Evolutionary conservation across 2,797 vertebrate species (phyloP), one percentile per base, ranked within the genome.

Genomic region (Ptychobarbus kaznakovi): DNA sequence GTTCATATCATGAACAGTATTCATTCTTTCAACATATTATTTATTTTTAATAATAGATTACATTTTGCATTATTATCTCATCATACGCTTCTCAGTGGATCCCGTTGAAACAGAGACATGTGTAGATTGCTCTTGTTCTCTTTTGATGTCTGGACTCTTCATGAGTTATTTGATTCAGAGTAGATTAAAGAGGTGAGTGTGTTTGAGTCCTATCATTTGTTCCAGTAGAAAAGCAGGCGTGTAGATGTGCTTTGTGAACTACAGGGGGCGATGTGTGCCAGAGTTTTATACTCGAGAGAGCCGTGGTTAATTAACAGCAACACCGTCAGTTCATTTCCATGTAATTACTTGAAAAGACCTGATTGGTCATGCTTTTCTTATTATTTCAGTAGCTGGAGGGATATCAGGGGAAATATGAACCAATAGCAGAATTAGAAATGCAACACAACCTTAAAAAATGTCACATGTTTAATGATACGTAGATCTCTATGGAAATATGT

Each of bases 251-350:
- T 35, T 69, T 68, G 16, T 84, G 72, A 82, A 80, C 89, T 80
- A 66, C 85, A 88, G 89, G 82, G 81, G 87, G 89, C 89, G 51
- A 70, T 86, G 49, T 77, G 81, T 75, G 85, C 74, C 77, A 84
- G 68, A 35, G 73, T 81, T 79, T 56, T 13, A 63, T 51, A 1
- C 72, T 78, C 83, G 18, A 84, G 85, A 70, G 85, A 83, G 46
- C 53, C 16, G 25, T 15, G n/a, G 61, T 84, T 89, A 88, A 89
- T 87, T 89, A 84, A 79, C 73, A 85, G 80, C 28, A 35, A 61
- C 77, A 73, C 76, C 38, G 4, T 56, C 38, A 81, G 72, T 86
- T 81, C 65, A 78, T 85, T 81, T 83, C 25, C 28, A 66, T 82
- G 51, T 88, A 88, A 87, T 88, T 89, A 89, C 80, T 83, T 61